Evolutionary conservation across 2,888 invertebrate genomes (phyloP).

Genomic region (Drosophila antonietae): DNA sequence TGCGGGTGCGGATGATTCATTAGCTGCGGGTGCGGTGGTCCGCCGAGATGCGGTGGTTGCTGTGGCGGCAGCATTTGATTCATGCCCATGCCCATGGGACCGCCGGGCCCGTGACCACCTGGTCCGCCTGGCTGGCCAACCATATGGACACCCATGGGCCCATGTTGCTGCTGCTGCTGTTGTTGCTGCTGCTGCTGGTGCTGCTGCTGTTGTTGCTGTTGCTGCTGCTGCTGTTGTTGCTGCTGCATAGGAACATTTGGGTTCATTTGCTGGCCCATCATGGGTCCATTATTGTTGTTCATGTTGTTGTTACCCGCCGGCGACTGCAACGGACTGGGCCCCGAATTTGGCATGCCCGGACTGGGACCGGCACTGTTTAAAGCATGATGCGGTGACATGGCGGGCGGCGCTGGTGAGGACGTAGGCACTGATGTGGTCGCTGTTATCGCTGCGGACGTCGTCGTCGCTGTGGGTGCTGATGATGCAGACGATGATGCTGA

Average conservation of each 20-base stretch:
- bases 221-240: conserved; percentile 41
- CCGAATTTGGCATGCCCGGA: conserved; percentile 74
- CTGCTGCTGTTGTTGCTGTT: conserved; percentile 10
- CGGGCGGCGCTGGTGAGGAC: conserved; percentile 84
- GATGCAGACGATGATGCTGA: conserved; percentile 65
- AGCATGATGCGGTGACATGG: conserved; percentile 85
- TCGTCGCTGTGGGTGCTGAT: conserved; percentile 62
- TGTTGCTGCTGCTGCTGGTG: conserved; percentile 46
- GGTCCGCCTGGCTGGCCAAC: conserved; percentile 73
- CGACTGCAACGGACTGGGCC: conserved; percentile 81
- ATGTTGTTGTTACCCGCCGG: conserved; percentile 68
- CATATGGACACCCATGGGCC: conserved; percentile 82
- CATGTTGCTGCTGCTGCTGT: conserved; percentile 73
- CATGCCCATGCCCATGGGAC: conserved; percentile 84
- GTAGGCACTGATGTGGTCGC: conserved; percentile 82
- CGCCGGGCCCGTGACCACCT: conserved; percentile 65
- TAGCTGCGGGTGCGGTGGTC: conserved; percentile 79
- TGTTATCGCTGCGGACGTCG: conserved; percentile 67
- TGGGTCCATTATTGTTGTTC: conserved; percentile 78
- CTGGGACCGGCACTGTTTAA: conserved; percentile 77
- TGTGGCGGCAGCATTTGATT: conserved; percentile 83
- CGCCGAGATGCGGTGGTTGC: conserved; percentile 79
- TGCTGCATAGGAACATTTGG: conserved; percentile 85
- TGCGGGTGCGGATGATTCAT: conserved; percentile 80
- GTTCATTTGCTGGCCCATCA: conserved; percentile 83